These are phyloP conservation scores for Scophthalmus maximus DNA, from an alignment of 2,113 vertebrate species.

Conservation along the genomic window DNA sequence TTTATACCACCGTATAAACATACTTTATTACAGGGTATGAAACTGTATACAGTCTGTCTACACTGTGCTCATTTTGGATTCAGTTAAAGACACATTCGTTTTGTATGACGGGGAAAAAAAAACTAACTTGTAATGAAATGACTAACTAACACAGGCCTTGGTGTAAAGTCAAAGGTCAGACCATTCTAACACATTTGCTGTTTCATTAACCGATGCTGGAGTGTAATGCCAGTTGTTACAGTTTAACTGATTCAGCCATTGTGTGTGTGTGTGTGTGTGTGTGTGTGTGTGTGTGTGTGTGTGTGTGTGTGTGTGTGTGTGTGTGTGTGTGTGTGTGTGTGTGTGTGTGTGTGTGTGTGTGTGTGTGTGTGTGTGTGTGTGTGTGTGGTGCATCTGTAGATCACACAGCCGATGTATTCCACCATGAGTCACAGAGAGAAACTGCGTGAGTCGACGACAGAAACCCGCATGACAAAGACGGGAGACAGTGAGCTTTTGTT, in stretches of 20 bases:
- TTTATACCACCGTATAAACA: conserved; percentile 38
- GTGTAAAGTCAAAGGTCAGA: conserved; percentile 27
- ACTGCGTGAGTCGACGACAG: conserved; percentile 4
- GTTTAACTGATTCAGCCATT: conserved; percentile 31
- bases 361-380: no score
- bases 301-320: not conserved
- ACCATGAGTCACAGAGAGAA: conserved; percentile 27
- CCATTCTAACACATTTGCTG: conserved; percentile 15
- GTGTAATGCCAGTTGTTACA: conserved; percentile 35
- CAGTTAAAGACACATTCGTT: not conserved
- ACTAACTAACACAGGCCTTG: conserved; percentile 55
- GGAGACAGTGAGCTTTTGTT: conserved; percentile 50
- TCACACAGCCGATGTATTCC: not conserved
- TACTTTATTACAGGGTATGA: not conserved
- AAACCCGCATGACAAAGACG: conserved; percentile 14
- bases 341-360: not conserved
- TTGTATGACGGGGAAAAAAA: not conserved
- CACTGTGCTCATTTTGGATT: not conserved
- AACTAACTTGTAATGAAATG: conserved; percentile 20
- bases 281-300: not conserved
- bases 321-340: not conserved
- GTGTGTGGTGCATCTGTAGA: not conserved
- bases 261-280: not conserved
- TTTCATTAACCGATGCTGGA: conserved; percentile 19
- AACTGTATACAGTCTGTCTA: not conserved